Conservation (phyloP, 2,888 invertebrate species). For the Apeira syringaria region DNA sequence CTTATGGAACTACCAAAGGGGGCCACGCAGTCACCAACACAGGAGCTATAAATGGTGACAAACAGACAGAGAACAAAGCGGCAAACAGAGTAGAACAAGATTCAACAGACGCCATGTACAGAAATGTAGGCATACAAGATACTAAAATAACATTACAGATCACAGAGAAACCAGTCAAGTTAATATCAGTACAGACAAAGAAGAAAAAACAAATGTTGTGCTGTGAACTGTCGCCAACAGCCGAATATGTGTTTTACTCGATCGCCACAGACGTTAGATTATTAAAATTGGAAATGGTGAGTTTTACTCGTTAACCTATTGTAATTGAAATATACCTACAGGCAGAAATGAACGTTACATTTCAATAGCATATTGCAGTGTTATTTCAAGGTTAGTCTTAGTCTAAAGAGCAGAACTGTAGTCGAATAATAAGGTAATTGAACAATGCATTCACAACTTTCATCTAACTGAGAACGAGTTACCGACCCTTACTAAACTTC, state of each 20-base stretch:
- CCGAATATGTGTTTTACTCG: constrained; percentile 89
- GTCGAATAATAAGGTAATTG: no score
- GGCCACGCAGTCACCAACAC: constrained; percentile 70
- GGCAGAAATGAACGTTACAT: no score
- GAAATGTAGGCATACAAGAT: constrained; percentile 9
- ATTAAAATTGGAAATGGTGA: constrained; percentile 80
- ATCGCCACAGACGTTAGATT: constrained; percentile 86
- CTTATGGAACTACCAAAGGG: constrained; percentile 81
- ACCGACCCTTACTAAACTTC: no score
- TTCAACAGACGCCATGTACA: constrained; percentile 41
- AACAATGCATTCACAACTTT: no score
- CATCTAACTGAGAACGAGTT: no score
- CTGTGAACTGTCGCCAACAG: constrained; percentile 87
- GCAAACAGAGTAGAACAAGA: constrained; percentile 54
- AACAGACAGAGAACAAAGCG: constrained; percentile 25
- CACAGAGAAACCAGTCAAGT: constrained; percentile 85
- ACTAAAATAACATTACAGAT: constrained; percentile 51
- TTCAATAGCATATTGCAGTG: no score
- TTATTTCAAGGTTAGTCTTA: no score
- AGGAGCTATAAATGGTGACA: constrained; percentile 10
- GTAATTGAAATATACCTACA: no score
- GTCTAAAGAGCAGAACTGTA: no score
- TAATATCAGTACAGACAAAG: constrained; percentile 87
- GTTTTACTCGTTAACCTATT: no score
- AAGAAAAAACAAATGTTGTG: constrained; percentile 87